A percentile compares a stretch with the other conserved stretches of the same genome.
These are phyloP conservation scores for Hyles vespertilio DNA, from an alignment of 1,140 invertebrate species.

Conservation along the genomic window DNA sequence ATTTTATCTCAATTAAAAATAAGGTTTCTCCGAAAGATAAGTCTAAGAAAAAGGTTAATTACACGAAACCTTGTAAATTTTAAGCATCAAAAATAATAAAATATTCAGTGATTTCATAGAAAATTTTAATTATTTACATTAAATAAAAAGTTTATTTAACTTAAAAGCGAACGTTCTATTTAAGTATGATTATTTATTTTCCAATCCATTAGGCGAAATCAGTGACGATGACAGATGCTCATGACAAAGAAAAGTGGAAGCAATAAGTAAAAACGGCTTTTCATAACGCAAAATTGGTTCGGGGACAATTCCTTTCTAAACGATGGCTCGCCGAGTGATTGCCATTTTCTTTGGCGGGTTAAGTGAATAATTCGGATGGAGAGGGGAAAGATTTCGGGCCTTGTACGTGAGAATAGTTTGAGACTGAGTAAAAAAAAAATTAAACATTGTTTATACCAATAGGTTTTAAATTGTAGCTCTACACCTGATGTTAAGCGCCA, in stretches of 20 bases:
- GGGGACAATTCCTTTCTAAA: constrained; percentile 49
- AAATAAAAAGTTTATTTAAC: no score
- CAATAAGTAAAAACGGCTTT: constrained; percentile 58
- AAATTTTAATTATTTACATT: neutral
- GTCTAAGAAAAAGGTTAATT: no score
- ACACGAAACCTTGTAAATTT: no score
- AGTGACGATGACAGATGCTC: constrained; percentile 48
- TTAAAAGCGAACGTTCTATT: neutral
- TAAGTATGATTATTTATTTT: constrained; percentile 23
- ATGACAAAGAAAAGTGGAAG: constrained; percentile 54
- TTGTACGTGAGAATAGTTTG: no score
- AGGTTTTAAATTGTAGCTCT: no score
- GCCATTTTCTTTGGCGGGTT: constrained; percentile 33
- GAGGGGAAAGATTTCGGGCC: neutral
- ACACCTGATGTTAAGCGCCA: no score
- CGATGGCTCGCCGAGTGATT: constrained; percentile 49
- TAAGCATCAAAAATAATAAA: neutral
- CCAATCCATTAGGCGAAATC: constrained; percentile 37
- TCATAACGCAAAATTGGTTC: constrained; percentile 63
- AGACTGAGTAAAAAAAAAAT: no score
- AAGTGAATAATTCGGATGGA: constrained; percentile 2
- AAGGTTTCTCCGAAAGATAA: no score
- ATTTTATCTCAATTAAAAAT: no score
- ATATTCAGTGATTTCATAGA: neutral
- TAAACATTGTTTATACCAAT: no score